Conservation (phyloP, 2,797 vertebrate species). For the Hybognathus amarus region DNA sequence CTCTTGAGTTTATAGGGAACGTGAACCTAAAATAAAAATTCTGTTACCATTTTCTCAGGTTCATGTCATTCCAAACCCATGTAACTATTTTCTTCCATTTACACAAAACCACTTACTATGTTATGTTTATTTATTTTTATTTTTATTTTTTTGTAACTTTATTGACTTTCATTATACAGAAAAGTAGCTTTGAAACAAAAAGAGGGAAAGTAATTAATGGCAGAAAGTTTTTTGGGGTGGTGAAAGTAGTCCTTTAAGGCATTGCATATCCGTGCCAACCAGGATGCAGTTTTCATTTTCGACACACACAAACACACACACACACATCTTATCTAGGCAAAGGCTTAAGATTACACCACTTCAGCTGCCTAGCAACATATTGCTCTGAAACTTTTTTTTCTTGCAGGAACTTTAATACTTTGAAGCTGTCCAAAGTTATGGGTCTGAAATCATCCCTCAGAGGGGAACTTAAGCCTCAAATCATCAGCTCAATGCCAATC, state of each 20-base stretch:
- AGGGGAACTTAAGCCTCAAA: slow-evolving; percentile 43
- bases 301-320: neutral
- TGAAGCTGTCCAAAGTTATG: slow-evolving; percentile 40
- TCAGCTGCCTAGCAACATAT: slow-evolving; percentile 40
- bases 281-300: slow-evolving; percentile 11
- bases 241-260: neutral
- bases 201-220: neutral
- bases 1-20: neutral
- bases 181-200: neutral
- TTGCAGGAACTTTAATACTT: slow-evolving; percentile 47
- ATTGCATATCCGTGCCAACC: neutral
- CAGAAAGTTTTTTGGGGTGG: neutral
- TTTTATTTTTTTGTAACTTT: neutral
- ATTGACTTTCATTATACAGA: neutral
- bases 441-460: slow-evolving; percentile 41
- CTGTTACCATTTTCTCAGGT: neutral
- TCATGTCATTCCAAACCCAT: neutral
- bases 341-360: slow-evolving; percentile 38
- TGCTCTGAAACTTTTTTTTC: slow-evolving; percentile 11
- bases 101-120: neutral
- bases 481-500: slow-evolving; percentile 13
- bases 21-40: too few relatives aligned
- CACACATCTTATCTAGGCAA: neutral
- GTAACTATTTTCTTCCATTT: neutral
- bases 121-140: neutral